Conservation (phyloP, 1,140 invertebrate genomes). For the Acyrthosiphon pisum region DNA sequence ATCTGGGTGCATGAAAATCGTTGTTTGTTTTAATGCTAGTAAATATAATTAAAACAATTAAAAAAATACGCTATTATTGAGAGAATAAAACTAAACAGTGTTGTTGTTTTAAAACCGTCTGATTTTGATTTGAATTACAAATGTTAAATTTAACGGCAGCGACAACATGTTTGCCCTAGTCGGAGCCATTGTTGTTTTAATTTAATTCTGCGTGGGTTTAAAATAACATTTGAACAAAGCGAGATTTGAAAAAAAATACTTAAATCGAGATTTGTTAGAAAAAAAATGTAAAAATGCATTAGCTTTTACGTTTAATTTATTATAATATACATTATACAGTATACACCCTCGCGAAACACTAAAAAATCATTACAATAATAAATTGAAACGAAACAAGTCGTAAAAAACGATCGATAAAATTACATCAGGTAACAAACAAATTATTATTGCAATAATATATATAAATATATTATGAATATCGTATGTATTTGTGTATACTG, state of each 20-base stretch:
- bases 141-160: slow-evolving; percentile 19
- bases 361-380: not conserved
- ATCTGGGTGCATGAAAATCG: not conserved
- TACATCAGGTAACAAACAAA: not conserved
- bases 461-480: not conserved
- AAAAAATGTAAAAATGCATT: slow-evolving; percentile 13
- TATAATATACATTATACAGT: not conserved
- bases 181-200: slow-evolving; percentile 25
- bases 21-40: not conserved
- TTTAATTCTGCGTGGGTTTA: not conserved
- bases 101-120: slow-evolving; percentile 22
- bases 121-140: slow-evolving; percentile 35
- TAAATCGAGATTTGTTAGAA: not conserved
- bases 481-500: not conserved
- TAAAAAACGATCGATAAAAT: not conserved
- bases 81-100: slow-evolving; percentile 16
- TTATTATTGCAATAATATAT: not conserved
- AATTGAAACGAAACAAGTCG: not conserved
- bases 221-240: slow-evolving; percentile 17
- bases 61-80: not conserved
- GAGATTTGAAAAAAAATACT: slow-evolving; percentile 25
- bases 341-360: not conserved
- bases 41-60: slow-evolving; percentile 7
- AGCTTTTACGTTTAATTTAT: slow-evolving; percentile 8
- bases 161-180: not conserved